These are phyloP conservation scores for Gambusia affinis DNA, from an alignment of 2,113 vertebrate genomes.

Conservation along the genomic window DNA sequence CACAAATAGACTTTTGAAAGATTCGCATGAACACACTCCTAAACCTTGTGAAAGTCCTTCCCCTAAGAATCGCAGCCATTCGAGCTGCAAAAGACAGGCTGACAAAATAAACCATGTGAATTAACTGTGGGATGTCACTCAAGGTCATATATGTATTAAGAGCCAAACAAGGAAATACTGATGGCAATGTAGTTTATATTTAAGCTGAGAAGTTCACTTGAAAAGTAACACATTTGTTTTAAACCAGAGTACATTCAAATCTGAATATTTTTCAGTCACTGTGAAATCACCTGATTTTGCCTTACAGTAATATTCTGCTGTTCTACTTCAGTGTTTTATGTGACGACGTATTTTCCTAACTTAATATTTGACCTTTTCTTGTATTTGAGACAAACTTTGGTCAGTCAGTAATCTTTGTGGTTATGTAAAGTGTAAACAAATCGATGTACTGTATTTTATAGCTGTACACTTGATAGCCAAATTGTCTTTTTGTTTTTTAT, in stretches of 20 bases:
- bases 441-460: slow-evolving; percentile 81
- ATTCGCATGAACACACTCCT: too few species aligned
- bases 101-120: neutral
- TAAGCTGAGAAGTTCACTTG: slow-evolving; percentile 36
- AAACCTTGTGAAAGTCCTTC: too few species aligned
- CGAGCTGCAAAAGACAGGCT: too few species aligned
- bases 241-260: slow-evolving; percentile 63
- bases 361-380: slow-evolving; percentile 73
- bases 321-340: slow-evolving; percentile 79
- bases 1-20: too few species aligned
- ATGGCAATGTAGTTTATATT: neutral
- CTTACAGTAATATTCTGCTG: slow-evolving; percentile 82
- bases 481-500: slow-evolving; percentile 66
- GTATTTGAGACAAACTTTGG: slow-evolving; percentile 73
- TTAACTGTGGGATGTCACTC: neutral
- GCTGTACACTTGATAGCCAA: slow-evolving; percentile 76
- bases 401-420: slow-evolving; percentile 77
- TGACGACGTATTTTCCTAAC: slow-evolving; percentile 79
- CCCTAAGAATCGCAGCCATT: too few species aligned
- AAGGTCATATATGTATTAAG: neutral
- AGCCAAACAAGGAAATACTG: neutral
- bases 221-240: slow-evolving; percentile 49
- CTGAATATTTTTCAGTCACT: slow-evolving; percentile 80
- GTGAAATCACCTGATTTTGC: slow-evolving; percentile 87
- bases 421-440: slow-evolving; percentile 77